Conservation (phyloP, 2,797 vertebrate species). For the Iguana delicatissima region DNA sequence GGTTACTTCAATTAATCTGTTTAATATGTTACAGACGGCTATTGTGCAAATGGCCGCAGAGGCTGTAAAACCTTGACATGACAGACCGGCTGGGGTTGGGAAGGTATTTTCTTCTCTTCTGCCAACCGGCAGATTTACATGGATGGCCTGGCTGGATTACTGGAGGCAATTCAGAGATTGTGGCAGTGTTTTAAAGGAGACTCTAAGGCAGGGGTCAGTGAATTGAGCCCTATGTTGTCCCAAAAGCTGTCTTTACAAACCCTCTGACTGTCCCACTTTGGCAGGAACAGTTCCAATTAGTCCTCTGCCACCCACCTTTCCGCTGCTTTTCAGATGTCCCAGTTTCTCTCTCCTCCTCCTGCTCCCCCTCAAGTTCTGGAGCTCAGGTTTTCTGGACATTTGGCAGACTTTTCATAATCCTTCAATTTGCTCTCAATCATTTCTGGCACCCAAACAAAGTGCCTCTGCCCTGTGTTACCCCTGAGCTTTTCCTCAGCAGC, state of each 20-base stretch:
- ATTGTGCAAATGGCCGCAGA: conserved; percentile 80
- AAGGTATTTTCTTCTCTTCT: conserved; percentile 9
- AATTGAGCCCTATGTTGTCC: too few relatives aligned
- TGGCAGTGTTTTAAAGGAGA: too few relatives aligned
- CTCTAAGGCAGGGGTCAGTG: too few relatives aligned
- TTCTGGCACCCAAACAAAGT: background rate
- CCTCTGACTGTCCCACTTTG: too few relatives aligned
- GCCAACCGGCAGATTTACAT: background rate
- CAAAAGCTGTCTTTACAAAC: too few relatives aligned
- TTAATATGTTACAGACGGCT: conserved; percentile 90
- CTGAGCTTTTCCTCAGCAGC: rapidly evolving
- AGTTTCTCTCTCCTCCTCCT: too few relatives aligned
- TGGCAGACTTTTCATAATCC: background rate
- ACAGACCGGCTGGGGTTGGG: conserved; percentile 62
- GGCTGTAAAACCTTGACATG: conserved; percentile 85
- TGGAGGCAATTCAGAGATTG: background rate
- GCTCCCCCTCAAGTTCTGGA: too few relatives aligned
- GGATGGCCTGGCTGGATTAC: background rate
- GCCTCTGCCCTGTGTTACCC: rapidly evolving
- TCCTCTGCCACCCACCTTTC: too few relatives aligned
- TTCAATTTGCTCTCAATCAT: background rate
- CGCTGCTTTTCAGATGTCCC: too few relatives aligned
- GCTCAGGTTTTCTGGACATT: too few relatives aligned
- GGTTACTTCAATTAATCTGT: conserved; percentile 91
- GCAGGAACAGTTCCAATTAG: too few relatives aligned